Evolutionary conservation across 1,140 invertebrate species (phyloP).

Genomic region (Diabrotica virgifera): DNA sequence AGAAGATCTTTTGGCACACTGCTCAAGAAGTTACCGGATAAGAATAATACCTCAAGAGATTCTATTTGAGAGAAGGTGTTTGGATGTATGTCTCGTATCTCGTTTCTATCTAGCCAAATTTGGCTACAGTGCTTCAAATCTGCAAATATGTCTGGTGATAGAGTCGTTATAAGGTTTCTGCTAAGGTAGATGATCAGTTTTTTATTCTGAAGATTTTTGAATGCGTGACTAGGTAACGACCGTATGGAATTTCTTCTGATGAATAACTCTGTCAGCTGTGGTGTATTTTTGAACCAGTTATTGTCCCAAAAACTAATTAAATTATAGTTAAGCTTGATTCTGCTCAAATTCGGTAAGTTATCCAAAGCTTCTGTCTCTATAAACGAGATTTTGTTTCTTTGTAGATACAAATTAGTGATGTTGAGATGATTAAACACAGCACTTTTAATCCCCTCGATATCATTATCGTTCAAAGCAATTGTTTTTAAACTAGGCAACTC

Average conservation of each 20-base stretch:
- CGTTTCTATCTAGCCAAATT: slow-evolving; percentile 40
- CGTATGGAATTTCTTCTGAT: slow-evolving; percentile 37
- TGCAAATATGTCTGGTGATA: slow-evolving; percentile 34
- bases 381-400: slow-evolving; percentile 37
- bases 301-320: slow-evolving; percentile 33
- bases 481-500: slow-evolving; percentile 38
- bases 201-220: slow-evolving; percentile 30
- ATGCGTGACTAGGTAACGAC: slow-evolving; percentile 33
- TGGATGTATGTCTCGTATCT: slow-evolving; percentile 25
- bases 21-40: slow-evolving; percentile 35
- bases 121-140: slow-evolving; percentile 31
- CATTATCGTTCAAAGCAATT: slow-evolving; percentile 38
- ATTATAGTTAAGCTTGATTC: slow-evolving; percentile 41
- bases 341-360: slow-evolving; percentile 37
- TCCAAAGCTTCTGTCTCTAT: slow-evolving; percentile 42
- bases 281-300: slow-evolving; percentile 41
- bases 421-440: slow-evolving; percentile 43
- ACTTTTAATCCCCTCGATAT: slow-evolving; percentile 32
- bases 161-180: slow-evolving; percentile 38
- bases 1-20: slow-evolving; percentile 23
- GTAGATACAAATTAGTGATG: slow-evolving; percentile 35
- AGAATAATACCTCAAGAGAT: slow-evolving; percentile 29
- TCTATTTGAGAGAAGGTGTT: slow-evolving; percentile 28
- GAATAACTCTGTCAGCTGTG: slow-evolving; percentile 33
- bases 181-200: slow-evolving; percentile 36